phyloP scores from a whole-genome alignment of 2,888 invertebrate genomes.

The Epinotia bilunana region DNA sequence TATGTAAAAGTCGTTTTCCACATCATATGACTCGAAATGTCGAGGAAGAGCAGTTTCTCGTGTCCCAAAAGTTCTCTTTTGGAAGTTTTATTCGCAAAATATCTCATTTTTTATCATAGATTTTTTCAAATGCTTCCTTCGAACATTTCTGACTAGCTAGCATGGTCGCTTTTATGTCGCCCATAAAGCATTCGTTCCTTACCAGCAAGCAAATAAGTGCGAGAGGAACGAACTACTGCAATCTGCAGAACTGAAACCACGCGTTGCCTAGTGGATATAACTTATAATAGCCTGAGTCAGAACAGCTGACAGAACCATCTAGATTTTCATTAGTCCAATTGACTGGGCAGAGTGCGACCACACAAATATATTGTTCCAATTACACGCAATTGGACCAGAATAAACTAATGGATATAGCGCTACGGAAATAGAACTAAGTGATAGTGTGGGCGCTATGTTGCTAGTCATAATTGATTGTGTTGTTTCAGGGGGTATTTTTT shows the following conservation, averaged over 20 bases:
- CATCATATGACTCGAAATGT: no score
- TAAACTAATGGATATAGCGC: constrained; percentile 26
- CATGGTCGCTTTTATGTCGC: not conserved
- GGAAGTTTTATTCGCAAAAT: no score
- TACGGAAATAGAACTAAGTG: constrained; percentile 14
- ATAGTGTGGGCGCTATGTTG: constrained; percentile 13
- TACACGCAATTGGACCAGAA: constrained; percentile 38
- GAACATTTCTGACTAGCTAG: no score
- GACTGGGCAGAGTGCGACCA: constrained; percentile 50
- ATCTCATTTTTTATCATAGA: no score
- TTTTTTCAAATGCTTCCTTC: no score
- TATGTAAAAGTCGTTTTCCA: no score
- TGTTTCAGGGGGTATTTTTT: not conserved
- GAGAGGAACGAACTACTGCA: no score
- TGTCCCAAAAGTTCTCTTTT: no score
- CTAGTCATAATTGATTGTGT: constrained; percentile 2
- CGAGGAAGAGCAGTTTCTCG: no score
- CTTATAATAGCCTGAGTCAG: not conserved
- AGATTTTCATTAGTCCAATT: constrained; percentile 47
- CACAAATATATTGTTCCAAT: constrained; percentile 52
- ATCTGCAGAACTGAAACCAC: not conserved
- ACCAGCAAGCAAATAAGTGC: no score
- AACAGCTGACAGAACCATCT: constrained; percentile 18
- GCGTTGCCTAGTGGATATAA: constrained; percentile 3
- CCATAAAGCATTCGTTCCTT: no score